These are phyloP conservation scores for Myoxocephalus aenaeus DNA, from an alignment of 2,797 vertebrate genomes.

Conservation along the genomic window DNA sequence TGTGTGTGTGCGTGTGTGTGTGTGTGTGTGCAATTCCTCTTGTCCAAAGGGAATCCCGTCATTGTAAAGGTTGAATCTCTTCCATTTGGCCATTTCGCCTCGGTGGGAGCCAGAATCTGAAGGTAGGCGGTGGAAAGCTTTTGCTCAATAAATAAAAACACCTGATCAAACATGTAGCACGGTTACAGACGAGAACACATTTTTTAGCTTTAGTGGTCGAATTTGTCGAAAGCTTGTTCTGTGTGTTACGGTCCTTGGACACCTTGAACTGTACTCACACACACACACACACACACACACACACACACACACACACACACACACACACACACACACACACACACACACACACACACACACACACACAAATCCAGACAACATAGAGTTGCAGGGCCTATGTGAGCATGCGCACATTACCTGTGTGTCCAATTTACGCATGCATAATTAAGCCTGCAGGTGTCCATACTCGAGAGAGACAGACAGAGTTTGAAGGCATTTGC, in stretches of 20 bases:
- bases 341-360: not conserved
- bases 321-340: conserved; percentile 7
- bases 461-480: conserved; percentile 15
- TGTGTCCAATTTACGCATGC: conserved; percentile 15
- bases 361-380: not conserved
- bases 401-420: not conserved
- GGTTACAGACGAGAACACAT: conserved; percentile 32
- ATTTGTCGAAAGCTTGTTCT: conserved; percentile 17
- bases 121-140: conserved; percentile 48
- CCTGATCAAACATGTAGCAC: conserved; percentile 48
- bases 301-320: conserved; percentile 5
- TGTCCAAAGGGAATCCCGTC: conserved; percentile 76
- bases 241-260: not conserved
- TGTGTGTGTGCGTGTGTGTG: no score
- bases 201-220: conserved; percentile 30
- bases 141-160: conserved; percentile 63
- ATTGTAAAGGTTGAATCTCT: conserved; percentile 76
- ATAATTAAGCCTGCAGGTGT: conserved; percentile 25
- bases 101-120: conserved; percentile 53
- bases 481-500: not conserved
- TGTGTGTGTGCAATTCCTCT: conserved; percentile 46
- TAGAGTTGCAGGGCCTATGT: not conserved
- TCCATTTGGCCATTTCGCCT: conserved; percentile 68
- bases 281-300: not conserved
- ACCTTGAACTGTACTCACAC: not conserved